phyloP scores from a whole-genome alignment of 2,113 vertebrate genomes.

The Heliornis fulica region DNA sequence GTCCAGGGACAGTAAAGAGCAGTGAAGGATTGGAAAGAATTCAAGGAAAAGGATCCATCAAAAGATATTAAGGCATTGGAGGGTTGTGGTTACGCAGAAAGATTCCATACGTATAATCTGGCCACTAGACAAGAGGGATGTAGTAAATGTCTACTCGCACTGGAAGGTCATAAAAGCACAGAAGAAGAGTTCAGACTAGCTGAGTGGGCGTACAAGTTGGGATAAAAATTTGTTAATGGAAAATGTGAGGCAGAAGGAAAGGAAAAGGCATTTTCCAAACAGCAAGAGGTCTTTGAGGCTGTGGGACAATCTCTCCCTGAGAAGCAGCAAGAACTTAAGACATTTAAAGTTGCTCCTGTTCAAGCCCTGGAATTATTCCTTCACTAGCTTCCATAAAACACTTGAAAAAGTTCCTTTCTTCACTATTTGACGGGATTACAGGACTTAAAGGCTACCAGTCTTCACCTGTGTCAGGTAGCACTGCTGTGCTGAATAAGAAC shows the following conservation, averaged over 20 bases:
- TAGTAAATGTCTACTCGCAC: background rate
- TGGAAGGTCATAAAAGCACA: slow-evolving; percentile 26
- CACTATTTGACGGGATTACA: background rate
- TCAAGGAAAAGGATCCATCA: background rate
- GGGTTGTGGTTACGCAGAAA: background rate
- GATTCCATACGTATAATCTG: background rate
- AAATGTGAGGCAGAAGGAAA: slow-evolving; percentile 44
- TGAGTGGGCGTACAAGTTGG: slow-evolving; percentile 24
- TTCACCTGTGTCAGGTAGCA: background rate
- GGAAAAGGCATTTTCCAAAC: slow-evolving; percentile 26
- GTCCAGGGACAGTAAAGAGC: background rate
- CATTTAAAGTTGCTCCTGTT: background rate
- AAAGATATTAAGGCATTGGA: background rate
- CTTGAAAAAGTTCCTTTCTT: background rate
- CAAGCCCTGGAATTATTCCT: background rate
- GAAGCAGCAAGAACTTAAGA: background rate
- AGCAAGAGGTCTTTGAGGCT: slow-evolving; percentile 6
- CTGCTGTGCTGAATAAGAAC: background rate
- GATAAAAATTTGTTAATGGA: background rate
- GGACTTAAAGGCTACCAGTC: background rate
- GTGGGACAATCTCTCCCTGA: slow-evolving; percentile 4
- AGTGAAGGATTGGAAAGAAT: background rate
- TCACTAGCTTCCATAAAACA: background rate
- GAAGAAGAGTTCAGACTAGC: background rate
- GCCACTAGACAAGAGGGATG: background rate